Percentiles rank a stretch among this genome's conserved stretches.
Evolutionary conservation across 2,888 invertebrate species (phyloP).

Genomic region (Biston betularia): DNA sequence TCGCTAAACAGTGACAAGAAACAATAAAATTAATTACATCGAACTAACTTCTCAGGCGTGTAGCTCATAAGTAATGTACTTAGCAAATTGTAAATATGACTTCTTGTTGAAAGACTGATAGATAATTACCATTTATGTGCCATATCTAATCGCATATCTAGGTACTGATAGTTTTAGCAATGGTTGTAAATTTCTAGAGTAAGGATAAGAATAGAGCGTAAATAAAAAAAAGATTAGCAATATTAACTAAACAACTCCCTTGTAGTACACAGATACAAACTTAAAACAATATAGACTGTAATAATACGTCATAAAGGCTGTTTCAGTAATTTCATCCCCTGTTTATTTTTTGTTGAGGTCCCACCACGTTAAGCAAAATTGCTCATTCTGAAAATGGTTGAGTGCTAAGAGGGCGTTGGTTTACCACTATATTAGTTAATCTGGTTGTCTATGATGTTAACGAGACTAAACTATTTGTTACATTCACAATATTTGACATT

Average conservation of each 20-base stretch:
- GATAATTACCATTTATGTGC: constrained; percentile 77
- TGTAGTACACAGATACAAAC: constrained; percentile 8
- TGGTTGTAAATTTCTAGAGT: constrained; percentile 36
- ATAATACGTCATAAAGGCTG: constrained; percentile 5
- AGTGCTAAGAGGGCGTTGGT: not conserved
- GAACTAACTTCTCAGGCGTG: constrained; percentile 25
- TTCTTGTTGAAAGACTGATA: constrained; percentile 80
- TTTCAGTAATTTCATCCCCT: not conserved
- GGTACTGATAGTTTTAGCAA: constrained; percentile 47
- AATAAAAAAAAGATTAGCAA: constrained; percentile 42
- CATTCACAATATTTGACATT: not conserved
- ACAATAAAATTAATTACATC: constrained; percentile 27
- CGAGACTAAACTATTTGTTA: not conserved
- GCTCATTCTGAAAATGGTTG: not conserved
- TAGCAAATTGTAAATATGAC: constrained; percentile 58
- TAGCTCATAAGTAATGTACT: constrained; percentile 11
- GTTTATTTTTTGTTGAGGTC: constrained; percentile 9
- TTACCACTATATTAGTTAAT: too few relatives aligned
- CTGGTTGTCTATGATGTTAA: not conserved
- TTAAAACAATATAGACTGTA: constrained; percentile 12
- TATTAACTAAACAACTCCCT: constrained; percentile 9
- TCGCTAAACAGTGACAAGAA: constrained; percentile 39
- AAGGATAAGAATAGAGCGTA: constrained; percentile 45
- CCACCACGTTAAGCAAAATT: not conserved
- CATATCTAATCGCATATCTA: constrained; percentile 66